Conservation (phyloP, 2,888 invertebrate species). For the Sycophila texana region DNA sequence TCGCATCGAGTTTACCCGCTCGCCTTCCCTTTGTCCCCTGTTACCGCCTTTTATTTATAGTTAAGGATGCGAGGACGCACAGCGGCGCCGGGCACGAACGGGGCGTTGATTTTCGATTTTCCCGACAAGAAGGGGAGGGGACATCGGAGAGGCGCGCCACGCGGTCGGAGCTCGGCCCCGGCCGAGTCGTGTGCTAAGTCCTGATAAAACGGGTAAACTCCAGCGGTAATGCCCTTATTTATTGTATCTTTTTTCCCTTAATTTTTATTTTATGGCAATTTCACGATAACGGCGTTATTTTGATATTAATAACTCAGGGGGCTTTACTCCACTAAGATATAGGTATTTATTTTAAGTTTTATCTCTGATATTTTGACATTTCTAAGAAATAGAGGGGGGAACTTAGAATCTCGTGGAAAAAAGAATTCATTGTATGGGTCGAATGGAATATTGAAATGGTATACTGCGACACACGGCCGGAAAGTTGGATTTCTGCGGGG, state of each 20-base stretch:
- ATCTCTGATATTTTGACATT: too few species aligned
- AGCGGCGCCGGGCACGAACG: background rate
- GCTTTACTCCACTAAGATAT: too few species aligned
- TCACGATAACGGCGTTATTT: background rate
- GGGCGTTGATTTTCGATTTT: conserved; percentile 33
- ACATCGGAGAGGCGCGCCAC: background rate
- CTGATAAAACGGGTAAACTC: conserved; percentile 10
- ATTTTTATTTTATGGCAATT: background rate
- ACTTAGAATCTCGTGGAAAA: too few species aligned
- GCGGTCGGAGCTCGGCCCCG: background rate
- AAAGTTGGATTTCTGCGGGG: too few species aligned
- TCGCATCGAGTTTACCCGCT: conserved; percentile 32
- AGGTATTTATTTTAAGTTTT: too few species aligned
- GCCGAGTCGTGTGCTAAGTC: background rate
- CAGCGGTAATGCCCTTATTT: conserved; percentile 4
- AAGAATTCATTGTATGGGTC: too few species aligned
- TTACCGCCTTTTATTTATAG: conserved; percentile 45
- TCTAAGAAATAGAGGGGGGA: too few species aligned
- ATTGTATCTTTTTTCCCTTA: background rate
- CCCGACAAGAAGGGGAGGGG: background rate
- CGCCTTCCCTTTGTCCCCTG: conserved; percentile 23
- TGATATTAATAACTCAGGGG: too few species aligned
- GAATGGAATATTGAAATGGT: too few species aligned
- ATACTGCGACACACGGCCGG: too few species aligned
- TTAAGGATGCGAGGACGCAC: conserved; percentile 19